These are phyloP conservation scores for Protonemura montana DNA, from an alignment of 2,888 invertebrate species.

Conservation along the genomic window DNA sequence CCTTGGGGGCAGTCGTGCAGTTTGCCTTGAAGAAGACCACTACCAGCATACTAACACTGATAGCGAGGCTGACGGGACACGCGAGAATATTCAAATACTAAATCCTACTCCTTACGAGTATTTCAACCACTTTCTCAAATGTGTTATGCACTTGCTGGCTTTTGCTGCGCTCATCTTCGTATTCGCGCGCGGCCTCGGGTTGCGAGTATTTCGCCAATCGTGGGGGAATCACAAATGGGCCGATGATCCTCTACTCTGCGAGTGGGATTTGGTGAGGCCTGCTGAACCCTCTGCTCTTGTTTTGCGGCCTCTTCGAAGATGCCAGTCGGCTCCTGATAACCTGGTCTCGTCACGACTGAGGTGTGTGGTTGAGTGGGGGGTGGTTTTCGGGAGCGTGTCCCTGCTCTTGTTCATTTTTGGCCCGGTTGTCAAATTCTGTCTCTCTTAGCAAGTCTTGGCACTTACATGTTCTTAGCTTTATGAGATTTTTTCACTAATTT, in stretches of 20 bases:
- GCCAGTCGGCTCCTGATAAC: slow-evolving; percentile 40
- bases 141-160: slow-evolving; percentile 34
- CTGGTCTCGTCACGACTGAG: slow-evolving; percentile 22
- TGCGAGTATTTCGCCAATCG: slow-evolving; percentile 39
- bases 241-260: slow-evolving; percentile 42
- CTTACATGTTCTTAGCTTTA: too few species aligned
- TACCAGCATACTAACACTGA: neutral
- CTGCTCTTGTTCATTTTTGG: too few species aligned
- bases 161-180: slow-evolving; percentile 42
- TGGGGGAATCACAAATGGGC: slow-evolving; percentile 37
- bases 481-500: too few species aligned
- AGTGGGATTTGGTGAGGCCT: slow-evolving; percentile 49
- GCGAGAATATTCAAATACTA: slow-evolving; percentile 49
- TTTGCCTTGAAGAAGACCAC: slow-evolving; percentile 42
- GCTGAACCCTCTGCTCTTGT: slow-evolving; percentile 56
- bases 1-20: slow-evolving; percentile 44
- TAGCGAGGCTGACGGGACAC: slow-evolving; percentile 40
- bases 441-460: too few species aligned
- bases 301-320: slow-evolving; percentile 55
- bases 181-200: slow-evolving; percentile 38
- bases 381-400: too few species aligned
- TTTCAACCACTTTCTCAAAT: slow-evolving; percentile 25
- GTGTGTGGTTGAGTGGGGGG: neutral
- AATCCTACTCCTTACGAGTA: slow-evolving; percentile 51
- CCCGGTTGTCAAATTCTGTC: too few species aligned